phyloP scores from a whole-genome alignment of 2,888 invertebrate genomes.

The Drosophila aldrichi region DNA sequence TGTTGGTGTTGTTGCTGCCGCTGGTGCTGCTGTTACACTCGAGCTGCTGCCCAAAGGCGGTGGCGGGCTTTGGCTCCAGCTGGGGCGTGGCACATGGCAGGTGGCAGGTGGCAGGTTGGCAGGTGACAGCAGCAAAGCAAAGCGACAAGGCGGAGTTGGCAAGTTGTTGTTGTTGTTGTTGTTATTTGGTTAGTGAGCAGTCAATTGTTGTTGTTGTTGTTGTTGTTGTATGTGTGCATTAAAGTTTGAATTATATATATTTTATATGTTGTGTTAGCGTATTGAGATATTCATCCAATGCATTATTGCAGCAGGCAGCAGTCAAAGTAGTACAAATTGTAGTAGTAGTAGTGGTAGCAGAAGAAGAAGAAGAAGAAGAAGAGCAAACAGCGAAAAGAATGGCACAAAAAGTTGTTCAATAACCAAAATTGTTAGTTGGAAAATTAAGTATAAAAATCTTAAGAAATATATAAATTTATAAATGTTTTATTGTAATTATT shows the following conservation, averaged over 20 bases:
- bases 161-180: slow-evolving; percentile 18
- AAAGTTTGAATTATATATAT: slow-evolving; percentile 19
- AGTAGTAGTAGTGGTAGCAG: slow-evolving; percentile 58
- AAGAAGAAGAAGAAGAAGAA: background rate
- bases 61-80: slow-evolving; percentile 85
- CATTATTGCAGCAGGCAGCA: slow-evolving; percentile 38
- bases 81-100: slow-evolving; percentile 35
- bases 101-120: slow-evolving; percentile 2
- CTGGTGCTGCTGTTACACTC: slow-evolving; percentile 86
- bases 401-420: slow-evolving; percentile 19
- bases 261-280: slow-evolving; percentile 21
- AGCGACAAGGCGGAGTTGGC: background rate
- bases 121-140: slow-evolving; percentile 11
- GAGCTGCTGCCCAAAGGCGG: slow-evolving; percentile 87
- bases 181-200: slow-evolving; percentile 56
- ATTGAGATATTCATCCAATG: slow-evolving; percentile 26
- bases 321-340: slow-evolving; percentile 46
- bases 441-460: background rate
- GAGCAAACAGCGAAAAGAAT: slow-evolving; percentile 23
- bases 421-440: slow-evolving; percentile 48
- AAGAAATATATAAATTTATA: background rate
- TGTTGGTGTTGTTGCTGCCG: slow-evolving; percentile 86
- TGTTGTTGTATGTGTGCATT: slow-evolving; percentile 47
- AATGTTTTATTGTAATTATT: slow-evolving; percentile 29
- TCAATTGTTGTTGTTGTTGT: slow-evolving; percentile 20